These are phyloP conservation scores for Pilophorus perplexus DNA, from an alignment of 2,888 invertebrate species.

Conservation along the genomic window DNA sequence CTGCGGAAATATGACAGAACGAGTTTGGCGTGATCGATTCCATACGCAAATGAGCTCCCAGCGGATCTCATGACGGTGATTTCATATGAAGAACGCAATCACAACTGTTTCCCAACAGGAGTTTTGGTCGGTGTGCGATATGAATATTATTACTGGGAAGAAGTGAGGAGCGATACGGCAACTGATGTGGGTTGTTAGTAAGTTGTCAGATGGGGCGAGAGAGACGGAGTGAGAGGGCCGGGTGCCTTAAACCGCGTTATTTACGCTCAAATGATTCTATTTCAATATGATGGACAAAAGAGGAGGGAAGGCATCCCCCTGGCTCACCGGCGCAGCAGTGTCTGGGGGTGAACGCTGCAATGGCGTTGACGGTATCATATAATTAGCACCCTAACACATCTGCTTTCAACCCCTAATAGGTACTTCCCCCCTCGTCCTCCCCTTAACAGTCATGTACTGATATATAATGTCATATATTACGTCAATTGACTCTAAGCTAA, in stretches of 20 bases:
- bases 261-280: constrained; percentile 70
- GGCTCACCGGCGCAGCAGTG: no score
- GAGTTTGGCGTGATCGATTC: no score
- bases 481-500: neutral
- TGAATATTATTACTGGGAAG: no score
- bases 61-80: no score
- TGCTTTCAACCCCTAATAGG: constrained; percentile 35
- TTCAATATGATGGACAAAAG: constrained; percentile 56
- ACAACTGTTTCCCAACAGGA: no score
- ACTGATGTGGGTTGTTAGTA: constrained; percentile 30
- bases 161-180: no score
- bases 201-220: constrained; percentile 32
- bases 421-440: neutral
- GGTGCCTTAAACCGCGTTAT: constrained; percentile 62
- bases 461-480: constrained; percentile 5
- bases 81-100: no score
- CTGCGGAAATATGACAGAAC: no score
- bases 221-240: constrained; percentile 27
- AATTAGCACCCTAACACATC: constrained; percentile 38
- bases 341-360: no score
- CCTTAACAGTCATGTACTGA: constrained; percentile 4
- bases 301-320: constrained; percentile 34
- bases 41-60: no score
- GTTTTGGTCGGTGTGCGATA: no score
- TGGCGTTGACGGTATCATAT: constrained; percentile 36